Conservation (phyloP, 1,140 invertebrate species). For the Samia ricini region DNA sequence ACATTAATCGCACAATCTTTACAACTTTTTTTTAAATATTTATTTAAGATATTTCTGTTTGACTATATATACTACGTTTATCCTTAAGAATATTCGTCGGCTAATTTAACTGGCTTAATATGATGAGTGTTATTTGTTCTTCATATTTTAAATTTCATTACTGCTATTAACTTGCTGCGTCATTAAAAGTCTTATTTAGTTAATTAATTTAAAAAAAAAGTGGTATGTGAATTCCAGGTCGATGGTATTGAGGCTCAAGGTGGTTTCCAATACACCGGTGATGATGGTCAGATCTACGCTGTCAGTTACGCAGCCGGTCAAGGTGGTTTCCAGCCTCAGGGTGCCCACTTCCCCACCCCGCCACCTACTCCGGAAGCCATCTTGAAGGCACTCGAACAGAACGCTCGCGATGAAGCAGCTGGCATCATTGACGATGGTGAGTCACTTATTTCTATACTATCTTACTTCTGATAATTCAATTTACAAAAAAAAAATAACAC, state of each 20-base stretch:
- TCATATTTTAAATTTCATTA: too few relatives aligned
- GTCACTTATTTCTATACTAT: too few relatives aligned
- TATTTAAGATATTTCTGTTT: too few relatives aligned
- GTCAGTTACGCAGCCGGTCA: slow-evolving; percentile 83
- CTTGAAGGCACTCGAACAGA: slow-evolving; percentile 80
- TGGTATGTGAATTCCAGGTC: slow-evolving; percentile 42
- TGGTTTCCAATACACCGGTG: slow-evolving; percentile 81
- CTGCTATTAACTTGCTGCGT: background rate
- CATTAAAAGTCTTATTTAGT: background rate
- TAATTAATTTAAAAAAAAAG: background rate
- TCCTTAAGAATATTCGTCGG: too few relatives aligned
- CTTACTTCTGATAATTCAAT: too few relatives aligned
- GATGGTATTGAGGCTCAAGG: slow-evolving; percentile 80
- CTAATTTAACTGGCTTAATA: too few relatives aligned
- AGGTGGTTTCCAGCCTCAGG: slow-evolving; percentile 79
- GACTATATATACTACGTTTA: too few relatives aligned
- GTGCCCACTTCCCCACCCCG: slow-evolving; percentile 82
- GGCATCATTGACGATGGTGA: slow-evolving; percentile 71
- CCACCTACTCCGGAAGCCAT: slow-evolving; percentile 83
- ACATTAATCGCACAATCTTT: too few relatives aligned
- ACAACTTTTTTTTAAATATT: too few relatives aligned
- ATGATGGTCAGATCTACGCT: slow-evolving; percentile 81
- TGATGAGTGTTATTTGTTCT: too few relatives aligned
- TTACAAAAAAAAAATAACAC: too few relatives aligned
- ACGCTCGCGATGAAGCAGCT: slow-evolving; percentile 70